phyloP scores from a whole-genome alignment of 2,113 vertebrate genomes.

The Electrona antarctica region DNA sequence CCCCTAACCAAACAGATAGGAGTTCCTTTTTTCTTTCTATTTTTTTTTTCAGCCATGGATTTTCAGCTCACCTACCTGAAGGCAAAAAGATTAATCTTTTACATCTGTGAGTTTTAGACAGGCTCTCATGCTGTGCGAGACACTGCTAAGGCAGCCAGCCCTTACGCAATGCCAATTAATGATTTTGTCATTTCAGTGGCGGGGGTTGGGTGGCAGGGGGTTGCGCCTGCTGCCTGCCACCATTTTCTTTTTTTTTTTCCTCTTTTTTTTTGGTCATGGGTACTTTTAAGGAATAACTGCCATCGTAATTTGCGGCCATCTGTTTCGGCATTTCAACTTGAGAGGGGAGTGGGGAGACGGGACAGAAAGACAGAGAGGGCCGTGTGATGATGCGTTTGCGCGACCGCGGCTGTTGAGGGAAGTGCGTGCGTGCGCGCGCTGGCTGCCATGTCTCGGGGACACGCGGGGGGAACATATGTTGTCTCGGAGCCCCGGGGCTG shows the following conservation, averaged over 20 bases:
- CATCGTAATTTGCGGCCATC: constrained; percentile 91
- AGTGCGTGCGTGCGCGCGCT: constrained; percentile 47
- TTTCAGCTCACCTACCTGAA: constrained; percentile 83
- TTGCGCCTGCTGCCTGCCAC: no score
- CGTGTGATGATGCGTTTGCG: constrained; percentile 85
- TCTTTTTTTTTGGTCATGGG: constrained; percentile 63
- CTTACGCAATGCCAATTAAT: constrained; percentile 90
- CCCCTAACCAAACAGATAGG: constrained; percentile 73
- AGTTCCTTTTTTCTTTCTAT: constrained; percentile 26
- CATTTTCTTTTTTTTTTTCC: no score
- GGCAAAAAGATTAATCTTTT: constrained; percentile 86
- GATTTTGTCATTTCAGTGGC: constrained; percentile 89
- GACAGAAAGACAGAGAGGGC: constrained; percentile 60
- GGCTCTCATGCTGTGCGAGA: constrained; percentile 85
- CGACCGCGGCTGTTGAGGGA: constrained; percentile 72
- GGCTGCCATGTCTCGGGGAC: constrained; percentile 92
- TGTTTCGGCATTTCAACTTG: constrained; percentile 77
- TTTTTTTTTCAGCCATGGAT: constrained; percentile 68
- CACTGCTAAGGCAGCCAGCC: constrained; percentile 80
- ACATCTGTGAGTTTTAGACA: constrained; percentile 83
- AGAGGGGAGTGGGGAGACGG: constrained; percentile 56
- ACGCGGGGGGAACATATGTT: constrained; percentile 98
- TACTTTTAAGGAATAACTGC: constrained; percentile 83
- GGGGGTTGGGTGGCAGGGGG: constrained; percentile 6
- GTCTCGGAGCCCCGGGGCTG: constrained; percentile 94